Evolutionary conservation across 2,113 vertebrate genomes (phyloP).

Genomic region (Sciurus niger): DNA sequence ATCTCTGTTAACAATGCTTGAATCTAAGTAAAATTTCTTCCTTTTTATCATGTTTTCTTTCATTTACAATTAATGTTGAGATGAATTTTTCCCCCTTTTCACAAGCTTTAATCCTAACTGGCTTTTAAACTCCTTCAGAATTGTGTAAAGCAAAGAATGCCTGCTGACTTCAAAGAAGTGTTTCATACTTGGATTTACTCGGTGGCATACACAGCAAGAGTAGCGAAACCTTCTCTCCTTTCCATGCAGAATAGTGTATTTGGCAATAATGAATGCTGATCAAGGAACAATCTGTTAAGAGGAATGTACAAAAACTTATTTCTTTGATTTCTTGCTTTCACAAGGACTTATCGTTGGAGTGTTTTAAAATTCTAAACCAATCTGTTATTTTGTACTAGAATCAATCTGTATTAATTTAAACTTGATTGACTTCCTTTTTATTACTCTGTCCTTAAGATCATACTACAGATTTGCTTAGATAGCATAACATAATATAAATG

Average conservation of each 20-base stretch:
- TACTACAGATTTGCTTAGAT: not conserved
- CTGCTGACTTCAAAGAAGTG: conserved; percentile 74
- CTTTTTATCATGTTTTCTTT: conserved; percentile 51
- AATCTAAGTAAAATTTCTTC: conserved; percentile 9
- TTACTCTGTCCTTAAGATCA: not conserved
- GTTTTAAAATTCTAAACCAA: conserved; percentile 61
- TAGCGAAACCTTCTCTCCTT: conserved; percentile 3
- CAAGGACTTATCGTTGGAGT: conserved; percentile 55
- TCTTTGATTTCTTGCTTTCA: conserved; percentile 58
- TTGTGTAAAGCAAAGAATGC: conserved; percentile 74
- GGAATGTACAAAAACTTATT: conserved; percentile 20
- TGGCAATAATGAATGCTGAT: conserved; percentile 8
- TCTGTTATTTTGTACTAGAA: conserved; percentile 28
- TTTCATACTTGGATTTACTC: conserved; percentile 61
- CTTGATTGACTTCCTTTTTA: conserved; percentile 9
- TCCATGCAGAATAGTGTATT: not conserved
- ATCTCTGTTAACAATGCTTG: not conserved
- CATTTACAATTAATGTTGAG: conserved; percentile 50
- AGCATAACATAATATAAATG: not conserved
- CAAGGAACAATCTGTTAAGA: conserved; percentile 19
- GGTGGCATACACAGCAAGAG: not conserved
- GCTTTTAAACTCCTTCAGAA: conserved; percentile 72
- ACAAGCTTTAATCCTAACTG: conserved; percentile 71
- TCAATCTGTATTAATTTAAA: conserved; percentile 17
- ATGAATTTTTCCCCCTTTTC: not conserved